Evolutionary conservation across 1,140 invertebrate genomes (phyloP).

Genomic region (Venustaconcha ellipsiformis): DNA sequence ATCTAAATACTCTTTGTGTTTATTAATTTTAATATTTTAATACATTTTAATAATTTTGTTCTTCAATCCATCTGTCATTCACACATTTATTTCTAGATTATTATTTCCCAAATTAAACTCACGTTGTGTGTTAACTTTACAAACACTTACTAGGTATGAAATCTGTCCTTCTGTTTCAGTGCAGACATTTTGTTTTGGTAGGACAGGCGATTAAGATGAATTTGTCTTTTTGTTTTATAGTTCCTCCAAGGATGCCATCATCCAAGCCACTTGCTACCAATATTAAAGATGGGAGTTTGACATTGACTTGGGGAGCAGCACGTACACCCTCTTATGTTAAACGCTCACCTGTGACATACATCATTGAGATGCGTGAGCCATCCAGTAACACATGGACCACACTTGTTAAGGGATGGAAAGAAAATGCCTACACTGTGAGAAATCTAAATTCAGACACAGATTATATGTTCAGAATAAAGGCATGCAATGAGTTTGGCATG

Average conservation of each 20-base stretch:
- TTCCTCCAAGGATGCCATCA: conserved; percentile 77
- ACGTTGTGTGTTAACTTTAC: too few species aligned
- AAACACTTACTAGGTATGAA: too few species aligned
- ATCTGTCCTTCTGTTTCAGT: too few species aligned
- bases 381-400: conserved; percentile 43
- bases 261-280: conserved; percentile 89
- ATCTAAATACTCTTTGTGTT: too few species aligned
- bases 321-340: conserved; percentile 66
- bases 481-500: conserved; percentile 86
- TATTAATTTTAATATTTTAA: too few species aligned
- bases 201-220: too few species aligned
- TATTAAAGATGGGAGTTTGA: conserved; percentile 84
- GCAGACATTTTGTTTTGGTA: too few species aligned
- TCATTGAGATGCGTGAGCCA: conserved; percentile 57
- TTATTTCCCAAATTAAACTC: too few species aligned
- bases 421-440: conserved; percentile 45
- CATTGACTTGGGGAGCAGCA: conserved; percentile 89
- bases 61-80: too few species aligned
- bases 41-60: too few species aligned
- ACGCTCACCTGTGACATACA: conserved; percentile 38
- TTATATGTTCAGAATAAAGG: conserved; percentile 93
- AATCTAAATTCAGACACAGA: conserved; percentile 49
- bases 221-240: conserved; percentile 71
- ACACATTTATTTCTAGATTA: too few species aligned
- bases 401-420: conserved; percentile 37